These are phyloP conservation scores for Dicaeum eximium DNA, from an alignment of 2,113 vertebrate species.

Conservation along the genomic window DNA sequence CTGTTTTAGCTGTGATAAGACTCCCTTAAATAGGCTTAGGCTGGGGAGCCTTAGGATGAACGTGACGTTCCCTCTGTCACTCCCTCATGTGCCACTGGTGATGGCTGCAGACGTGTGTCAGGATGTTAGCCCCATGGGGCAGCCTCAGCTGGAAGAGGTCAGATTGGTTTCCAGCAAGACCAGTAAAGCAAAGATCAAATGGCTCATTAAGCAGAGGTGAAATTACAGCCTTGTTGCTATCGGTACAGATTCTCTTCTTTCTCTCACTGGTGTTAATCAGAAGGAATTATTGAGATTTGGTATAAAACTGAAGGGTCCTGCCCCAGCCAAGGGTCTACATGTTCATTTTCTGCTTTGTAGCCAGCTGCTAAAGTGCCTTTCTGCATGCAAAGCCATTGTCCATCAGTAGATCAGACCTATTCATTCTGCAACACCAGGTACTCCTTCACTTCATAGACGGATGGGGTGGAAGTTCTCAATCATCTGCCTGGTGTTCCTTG, in stretches of 20 bases:
- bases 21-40: background rate
- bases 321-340: background rate
- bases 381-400: background rate
- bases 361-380: background rate
- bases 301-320: background rate
- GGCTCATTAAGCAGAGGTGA: constrained; percentile 21
- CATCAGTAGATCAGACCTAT: background rate
- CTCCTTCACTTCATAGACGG: background rate
- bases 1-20: background rate
- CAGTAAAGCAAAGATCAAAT: constrained; percentile 6
- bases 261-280: background rate
- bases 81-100: background rate
- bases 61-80: fast-evolving
- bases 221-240: constrained; percentile 32
- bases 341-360: background rate
- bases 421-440: background rate
- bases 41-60: background rate
- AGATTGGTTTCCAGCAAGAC: background rate
- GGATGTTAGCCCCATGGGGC: background rate
- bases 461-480: background rate
- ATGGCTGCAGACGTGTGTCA: background rate
- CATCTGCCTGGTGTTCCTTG: background rate
- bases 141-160: background rate
- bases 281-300: background rate
- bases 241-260: background rate